Base-by-base conservation (phyloP, 1,140 invertebrate genomes). In the Eumaeus atala region DNA sequence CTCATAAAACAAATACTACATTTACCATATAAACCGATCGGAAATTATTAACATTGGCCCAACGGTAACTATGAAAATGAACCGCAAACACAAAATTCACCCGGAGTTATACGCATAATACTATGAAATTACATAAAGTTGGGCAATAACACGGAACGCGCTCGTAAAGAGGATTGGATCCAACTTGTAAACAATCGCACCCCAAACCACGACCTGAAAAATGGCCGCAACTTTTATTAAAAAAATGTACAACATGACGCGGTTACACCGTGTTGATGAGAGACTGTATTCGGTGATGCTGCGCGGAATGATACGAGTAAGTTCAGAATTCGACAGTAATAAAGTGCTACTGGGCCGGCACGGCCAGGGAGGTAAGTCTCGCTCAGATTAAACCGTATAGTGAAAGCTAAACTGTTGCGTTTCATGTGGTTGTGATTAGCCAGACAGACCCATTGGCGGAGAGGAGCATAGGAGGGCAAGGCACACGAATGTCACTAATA, bases 101-200 rank as follows among this genome's bases (percentile, higher is more conserved):
- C 28, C 12, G 3, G 17, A 21, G 48, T 36, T 35, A 50, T 50
- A 50, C n/a, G 21, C 48, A 34, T 50, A 50, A 50, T 34, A 12
- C 48, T 21, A 50, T 50, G 12, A 50, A 50, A 50, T 50, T 35
- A 50, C 48, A 34, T n/a, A 50, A 50, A 28, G 28, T 50, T 50
- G 42, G 47, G 50, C 42, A 54, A 54, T 59, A 54, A 59, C 48
- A 37, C 35, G 48, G 51, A 54, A 54, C 47, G n/a, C 17, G 10
- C 8, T 53, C 50, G 56, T 35, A 51, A 48, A 49, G 48, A 49
- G 47, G 34, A 53, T 48, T 12, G 51, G 44, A 28, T 49, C 21
- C 48, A 40, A 40, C 56, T 49, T 42, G 56, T 54, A 54, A 59
- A 59, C 57, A 59, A 59, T 50, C 8, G 48, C 48, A 18, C 10